These are phyloP conservation scores for Spea hammondii DNA, from an alignment of 2,797 vertebrate species.

Conservation along the genomic window DNA sequence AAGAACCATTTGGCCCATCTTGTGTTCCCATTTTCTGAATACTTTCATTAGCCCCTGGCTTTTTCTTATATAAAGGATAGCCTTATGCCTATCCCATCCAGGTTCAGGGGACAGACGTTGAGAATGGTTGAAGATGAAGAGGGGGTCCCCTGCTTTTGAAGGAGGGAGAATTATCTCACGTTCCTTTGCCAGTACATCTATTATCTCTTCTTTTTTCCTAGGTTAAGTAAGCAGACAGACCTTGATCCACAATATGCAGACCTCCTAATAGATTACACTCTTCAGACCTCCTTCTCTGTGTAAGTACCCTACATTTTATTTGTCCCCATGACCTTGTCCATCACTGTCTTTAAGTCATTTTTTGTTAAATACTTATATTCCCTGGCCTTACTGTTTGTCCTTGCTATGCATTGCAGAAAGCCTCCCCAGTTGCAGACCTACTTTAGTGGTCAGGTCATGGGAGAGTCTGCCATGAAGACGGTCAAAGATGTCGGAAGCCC, in stretches of 20 bases:
- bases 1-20: too few species aligned
- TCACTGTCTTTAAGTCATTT: not conserved
- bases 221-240: conserved; percentile 70
- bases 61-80: too few species aligned
- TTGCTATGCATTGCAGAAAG: conserved; percentile 59
- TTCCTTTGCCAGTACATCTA: not conserved
- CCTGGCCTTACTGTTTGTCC: not conserved
- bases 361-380: not conserved
- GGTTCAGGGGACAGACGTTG: too few species aligned
- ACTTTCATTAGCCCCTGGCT: too few species aligned
- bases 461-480: conserved; percentile 85
- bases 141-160: too few species aligned
- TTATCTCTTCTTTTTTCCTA: not conserved
- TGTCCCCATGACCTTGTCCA: too few species aligned
- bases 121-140: too few species aligned
- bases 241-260: conserved; percentile 68
- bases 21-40: too few species aligned
- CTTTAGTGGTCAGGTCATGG: conserved; percentile 86
- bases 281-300: conserved; percentile 75
- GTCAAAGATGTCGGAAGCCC: conserved; percentile 85
- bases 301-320: conserved; percentile 63
- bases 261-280: conserved; percentile 79
- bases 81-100: too few species aligned
- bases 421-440: conserved; percentile 62
- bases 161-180: too few species aligned